Conservation (phyloP, 2,888 invertebrate genomes). For the Polyploca ridens region DNA sequence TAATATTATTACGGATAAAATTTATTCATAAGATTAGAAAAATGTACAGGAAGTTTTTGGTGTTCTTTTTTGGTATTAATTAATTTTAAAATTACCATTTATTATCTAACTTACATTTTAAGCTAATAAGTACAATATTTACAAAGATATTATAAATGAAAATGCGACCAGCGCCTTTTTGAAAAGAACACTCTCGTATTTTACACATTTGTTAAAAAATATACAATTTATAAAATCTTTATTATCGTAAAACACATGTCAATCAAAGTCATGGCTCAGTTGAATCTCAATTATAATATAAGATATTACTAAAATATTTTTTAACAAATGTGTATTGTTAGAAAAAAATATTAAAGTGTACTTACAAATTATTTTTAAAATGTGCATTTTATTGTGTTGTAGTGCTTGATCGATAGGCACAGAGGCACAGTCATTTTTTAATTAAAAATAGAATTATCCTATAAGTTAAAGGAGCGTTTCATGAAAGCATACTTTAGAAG, state of each 20-base stretch:
- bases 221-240: conserved; percentile 13
- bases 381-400: conserved; percentile 66
- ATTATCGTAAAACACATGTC: background rate
- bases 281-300: no score
- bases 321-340: background rate
- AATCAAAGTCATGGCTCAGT: no score
- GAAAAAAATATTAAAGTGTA: conserved; percentile 31
- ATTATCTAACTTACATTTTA: conserved; percentile 28
- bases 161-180: conserved; percentile 66
- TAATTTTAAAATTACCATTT: conserved; percentile 41
- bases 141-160: conserved; percentile 38
- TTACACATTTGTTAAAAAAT: conserved; percentile 31
- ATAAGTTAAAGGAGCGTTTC: background rate
- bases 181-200: conserved; percentile 28
- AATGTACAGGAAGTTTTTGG: conserved; percentile 73
- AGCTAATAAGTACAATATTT: conserved; percentile 53
- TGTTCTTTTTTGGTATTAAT: conserved; percentile 69
- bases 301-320: background rate
- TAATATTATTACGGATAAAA: conserved; percentile 47
- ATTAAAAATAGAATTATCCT: conserved; percentile 48
- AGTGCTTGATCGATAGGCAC: conserved; percentile 78
- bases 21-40: conserved; percentile 74
- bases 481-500: background rate
- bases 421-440: conserved; percentile 73
- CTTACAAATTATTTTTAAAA: conserved; percentile 25